Conservation (phyloP, 1,140 invertebrate species). For the Ceratosolen fusciceps region DNA sequence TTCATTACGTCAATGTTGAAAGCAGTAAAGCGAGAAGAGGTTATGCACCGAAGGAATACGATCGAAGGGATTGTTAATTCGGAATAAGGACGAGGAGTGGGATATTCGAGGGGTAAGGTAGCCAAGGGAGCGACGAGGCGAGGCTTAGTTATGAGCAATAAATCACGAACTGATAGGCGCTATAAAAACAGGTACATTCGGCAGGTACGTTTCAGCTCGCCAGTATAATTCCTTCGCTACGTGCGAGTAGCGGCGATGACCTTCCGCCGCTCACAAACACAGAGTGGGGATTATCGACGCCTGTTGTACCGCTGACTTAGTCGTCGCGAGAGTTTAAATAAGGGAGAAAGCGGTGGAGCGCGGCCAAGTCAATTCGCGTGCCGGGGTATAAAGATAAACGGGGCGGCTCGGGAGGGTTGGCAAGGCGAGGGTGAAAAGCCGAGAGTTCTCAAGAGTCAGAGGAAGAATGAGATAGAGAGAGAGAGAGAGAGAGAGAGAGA, state of each 20-base stretch:
- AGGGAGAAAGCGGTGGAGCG: slow-evolving; percentile 31
- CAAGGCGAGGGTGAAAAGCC: background rate
- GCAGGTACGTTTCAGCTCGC: background rate
- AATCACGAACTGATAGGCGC: background rate
- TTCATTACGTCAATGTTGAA: no score
- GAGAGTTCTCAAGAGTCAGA: no score
- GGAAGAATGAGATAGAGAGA: slow-evolving; percentile 21
- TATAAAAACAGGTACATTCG: background rate
- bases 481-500: slow-evolving; percentile 45
- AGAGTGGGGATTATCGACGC: slow-evolving; percentile 55
- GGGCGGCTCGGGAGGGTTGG: no score
- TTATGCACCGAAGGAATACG: no score
- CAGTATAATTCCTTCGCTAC: background rate
- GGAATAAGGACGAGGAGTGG: no score
- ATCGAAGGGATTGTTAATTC: no score
- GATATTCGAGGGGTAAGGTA: no score
- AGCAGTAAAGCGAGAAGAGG: no score
- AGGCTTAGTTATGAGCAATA: background rate
- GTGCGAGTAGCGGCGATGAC: slow-evolving; percentile 52
- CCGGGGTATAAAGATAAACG: background rate
- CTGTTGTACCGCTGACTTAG: background rate
- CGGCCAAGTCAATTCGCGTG: background rate
- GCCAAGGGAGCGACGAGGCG: background rate
- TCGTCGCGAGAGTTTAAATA: slow-evolving; percentile 10
- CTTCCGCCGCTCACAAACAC: slow-evolving; percentile 52